Evolutionary conservation across 1,140 invertebrate species (phyloP), one percentile per base, ranked within the genome.

Genomic region (Drosophila ficusphila): DNA sequence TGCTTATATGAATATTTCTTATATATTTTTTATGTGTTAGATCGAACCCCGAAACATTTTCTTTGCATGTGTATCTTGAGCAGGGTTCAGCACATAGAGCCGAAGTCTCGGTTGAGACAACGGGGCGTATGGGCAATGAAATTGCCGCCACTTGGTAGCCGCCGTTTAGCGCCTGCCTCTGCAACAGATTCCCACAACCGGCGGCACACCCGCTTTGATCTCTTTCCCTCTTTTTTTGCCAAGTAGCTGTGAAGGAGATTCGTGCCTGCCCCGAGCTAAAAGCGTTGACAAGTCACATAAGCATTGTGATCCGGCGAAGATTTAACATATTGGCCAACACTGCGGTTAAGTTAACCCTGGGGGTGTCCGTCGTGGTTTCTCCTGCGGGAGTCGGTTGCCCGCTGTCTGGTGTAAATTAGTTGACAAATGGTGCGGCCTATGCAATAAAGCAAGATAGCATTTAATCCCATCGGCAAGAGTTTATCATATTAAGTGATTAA

Each of bases 121-220:
- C 60, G 82, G 82, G 82, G 82, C 82, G 82, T 88, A 88, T 88
- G 83, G 61, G 78, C 58, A 77, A 88, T 82, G 78, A 64, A 78
- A 78, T 88, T 88, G 73, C 61, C 82, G 72, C 71, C 77, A 61
- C 61, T 85, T 74, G 72, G 42, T 49, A 60, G 82, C 69, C 73
- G 75, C 62, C 82, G 82, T 88, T 86, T 86, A 88, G 82, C 82
- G 82, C 82, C 82, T 88, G 44, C 39, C 44, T 39, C 34, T 39
- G 67, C 67, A 77, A 77, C 69, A 31, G 74, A 75, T 81, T 75
- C 81, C 83, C 71, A 82, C 61, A 57, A 52, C 18, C 25, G 47
- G 68, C 82, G 82, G 82, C 74, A 57, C 19, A 18, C 62, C 18
- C 41, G 41, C 78, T 88, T 88, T 88, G 82, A 88, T 88, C 74